phyloP scores from a whole-genome alignment of 2,888 invertebrate genomes.

The Ennomos fuscantarius region DNA sequence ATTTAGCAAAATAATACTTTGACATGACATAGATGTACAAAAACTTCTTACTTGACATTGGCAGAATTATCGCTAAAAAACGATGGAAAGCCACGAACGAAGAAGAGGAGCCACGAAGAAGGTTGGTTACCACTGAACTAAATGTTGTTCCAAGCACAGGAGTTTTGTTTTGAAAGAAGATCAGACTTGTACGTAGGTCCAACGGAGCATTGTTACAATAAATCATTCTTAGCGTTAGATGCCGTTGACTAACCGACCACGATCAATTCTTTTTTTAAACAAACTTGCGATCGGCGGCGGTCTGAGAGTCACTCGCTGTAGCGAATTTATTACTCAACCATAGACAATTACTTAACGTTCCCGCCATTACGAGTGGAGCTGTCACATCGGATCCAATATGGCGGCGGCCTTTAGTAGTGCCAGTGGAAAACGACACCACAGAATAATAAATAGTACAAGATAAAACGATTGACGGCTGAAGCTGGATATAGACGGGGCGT shows the following conservation, averaged over 20 bases:
- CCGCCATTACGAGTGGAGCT: conserved; percentile 63
- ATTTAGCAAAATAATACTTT: too few species aligned
- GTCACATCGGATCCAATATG: conserved; percentile 58
- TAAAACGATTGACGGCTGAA: conserved; percentile 7
- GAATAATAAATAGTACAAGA: too few species aligned
- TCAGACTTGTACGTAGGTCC: too few species aligned
- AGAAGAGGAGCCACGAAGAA: too few species aligned
- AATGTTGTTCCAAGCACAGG: background rate
- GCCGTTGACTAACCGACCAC: too few species aligned
- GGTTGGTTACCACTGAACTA: too few species aligned
- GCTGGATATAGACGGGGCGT: background rate
- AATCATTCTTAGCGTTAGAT: too few species aligned
- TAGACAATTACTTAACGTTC: conserved; percentile 63
- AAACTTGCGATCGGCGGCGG: conserved; percentile 45
- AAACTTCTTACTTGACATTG: too few species aligned
- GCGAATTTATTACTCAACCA: conserved; percentile 64
- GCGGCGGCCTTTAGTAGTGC: conserved; percentile 59
- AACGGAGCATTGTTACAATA: too few species aligned
- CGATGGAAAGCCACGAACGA: too few species aligned
- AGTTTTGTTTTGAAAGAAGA: background rate
- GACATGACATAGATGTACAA: too few species aligned
- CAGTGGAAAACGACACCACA: conserved; percentile 3
- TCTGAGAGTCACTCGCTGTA: conserved; percentile 49
- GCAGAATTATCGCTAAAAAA: too few species aligned
- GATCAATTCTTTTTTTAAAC: conserved; percentile 10